These are phyloP conservation scores for Pseudomyrmex sp. DNA, from an alignment of 1,140 invertebrate genomes.

Conservation along the genomic window DNA sequence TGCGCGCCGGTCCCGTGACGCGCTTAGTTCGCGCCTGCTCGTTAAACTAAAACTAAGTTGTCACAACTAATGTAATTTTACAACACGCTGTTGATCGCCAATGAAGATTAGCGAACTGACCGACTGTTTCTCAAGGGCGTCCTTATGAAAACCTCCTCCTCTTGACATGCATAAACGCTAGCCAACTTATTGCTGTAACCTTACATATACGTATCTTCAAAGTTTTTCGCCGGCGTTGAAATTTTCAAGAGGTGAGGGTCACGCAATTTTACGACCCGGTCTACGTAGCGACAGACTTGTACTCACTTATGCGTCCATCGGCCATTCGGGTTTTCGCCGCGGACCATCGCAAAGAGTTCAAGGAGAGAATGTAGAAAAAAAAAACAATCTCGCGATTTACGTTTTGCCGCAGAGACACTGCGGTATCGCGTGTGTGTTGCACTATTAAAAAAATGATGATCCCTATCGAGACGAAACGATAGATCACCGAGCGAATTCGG, in stretches of 20 bases:
- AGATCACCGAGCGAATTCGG: neutral
- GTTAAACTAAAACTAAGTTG: conserved; percentile 17
- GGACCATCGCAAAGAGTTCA: conserved; percentile 56
- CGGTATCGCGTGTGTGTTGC: conserved; percentile 54
- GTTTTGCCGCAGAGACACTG: conserved; percentile 34
- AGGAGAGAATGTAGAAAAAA: conserved; percentile 51
- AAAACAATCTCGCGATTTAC: conserved; percentile 28
- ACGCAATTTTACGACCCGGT: conserved; percentile 40
- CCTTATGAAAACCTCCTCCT: neutral
- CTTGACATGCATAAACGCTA: too few relatives aligned
- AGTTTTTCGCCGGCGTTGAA: neutral
- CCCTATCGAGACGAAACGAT: conserved; percentile 5
- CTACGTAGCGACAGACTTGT: neutral
- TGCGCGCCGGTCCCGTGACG: neutral
- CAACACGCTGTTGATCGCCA: conserved; percentile 8
- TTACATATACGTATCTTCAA: neutral
- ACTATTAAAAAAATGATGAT: conserved; percentile 20
- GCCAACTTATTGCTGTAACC: too few relatives aligned
- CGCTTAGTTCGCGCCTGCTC: neutral
- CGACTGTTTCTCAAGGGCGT: neutral
- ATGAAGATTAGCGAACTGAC: neutral
- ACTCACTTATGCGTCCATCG: conserved; percentile 24
- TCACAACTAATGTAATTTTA: conserved; percentile 43
- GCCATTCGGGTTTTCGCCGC: neutral
- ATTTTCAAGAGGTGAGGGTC: conserved; percentile 11